A percentile compares a stretch with the other conserved stretches of the same genome.
These are phyloP conservation scores for Scaptomyza reducta DNA, from an alignment of 2,888 invertebrate genomes.

Conservation along the genomic window DNA sequence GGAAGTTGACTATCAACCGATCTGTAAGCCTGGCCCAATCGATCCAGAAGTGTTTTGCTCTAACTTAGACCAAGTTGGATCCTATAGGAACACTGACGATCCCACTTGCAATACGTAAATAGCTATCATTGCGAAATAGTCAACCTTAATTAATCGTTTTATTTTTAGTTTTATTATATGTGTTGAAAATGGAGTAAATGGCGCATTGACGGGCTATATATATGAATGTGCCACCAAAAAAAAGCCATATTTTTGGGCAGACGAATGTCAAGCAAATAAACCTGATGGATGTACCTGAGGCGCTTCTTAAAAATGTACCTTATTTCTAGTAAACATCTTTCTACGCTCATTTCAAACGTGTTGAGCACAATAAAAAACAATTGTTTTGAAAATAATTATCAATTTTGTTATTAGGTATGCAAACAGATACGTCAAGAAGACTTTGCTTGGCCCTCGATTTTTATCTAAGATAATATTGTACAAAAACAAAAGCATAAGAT, in stretches of 20 bases:
- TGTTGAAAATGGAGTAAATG: conserved; percentile 5
- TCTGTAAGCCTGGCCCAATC: conserved; percentile 18
- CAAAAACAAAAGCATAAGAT: background rate
- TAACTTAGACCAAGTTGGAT: background rate
- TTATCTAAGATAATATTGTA: conserved; percentile 6
- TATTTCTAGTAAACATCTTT: background rate
- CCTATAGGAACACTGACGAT: conserved; percentile 34
- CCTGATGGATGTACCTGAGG: conserved; percentile 37
- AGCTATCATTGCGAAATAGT: background rate
- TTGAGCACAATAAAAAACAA: background rate
- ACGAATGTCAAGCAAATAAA: conserved; percentile 11
- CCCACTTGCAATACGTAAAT: conserved; percentile 46
- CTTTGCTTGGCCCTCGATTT: background rate
- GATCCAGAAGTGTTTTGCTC: conserved; percentile 12
- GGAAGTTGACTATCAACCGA: conserved; percentile 23
- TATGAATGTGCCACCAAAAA: background rate
- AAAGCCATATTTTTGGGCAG: conserved; percentile 30
- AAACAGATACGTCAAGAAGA: background rate
- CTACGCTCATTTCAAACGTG: background rate
- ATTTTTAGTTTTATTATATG: conserved; percentile 21
- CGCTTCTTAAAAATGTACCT: background rate
- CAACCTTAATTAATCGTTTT: background rate
- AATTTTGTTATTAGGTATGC: background rate
- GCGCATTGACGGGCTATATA: background rate
- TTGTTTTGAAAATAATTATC: background rate